Evolutionary conservation across 2,888 invertebrate genomes (phyloP).

Genomic region (Lycia hirtaria): DNA sequence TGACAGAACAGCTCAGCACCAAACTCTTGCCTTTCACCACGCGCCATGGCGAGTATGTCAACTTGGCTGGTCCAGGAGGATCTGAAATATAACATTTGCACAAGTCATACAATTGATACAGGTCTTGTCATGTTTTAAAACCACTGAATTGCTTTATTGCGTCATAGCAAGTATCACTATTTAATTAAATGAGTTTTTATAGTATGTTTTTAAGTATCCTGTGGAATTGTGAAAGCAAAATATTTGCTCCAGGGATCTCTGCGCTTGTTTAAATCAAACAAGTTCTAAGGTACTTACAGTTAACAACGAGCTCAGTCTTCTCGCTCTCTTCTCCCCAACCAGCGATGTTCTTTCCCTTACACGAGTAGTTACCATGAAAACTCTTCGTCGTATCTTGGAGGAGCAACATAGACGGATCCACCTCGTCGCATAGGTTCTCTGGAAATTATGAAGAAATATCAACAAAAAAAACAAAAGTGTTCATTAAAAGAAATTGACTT

Average conservation of each 20-base stretch:
- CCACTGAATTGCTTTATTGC: too few species aligned
- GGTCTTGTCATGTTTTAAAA: too few species aligned
- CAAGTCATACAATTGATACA: too few species aligned
- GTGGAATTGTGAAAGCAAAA: too few species aligned
- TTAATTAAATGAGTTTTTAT: too few species aligned
- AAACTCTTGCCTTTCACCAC: conserved; percentile 94
- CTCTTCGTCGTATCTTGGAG: conserved; percentile 94
- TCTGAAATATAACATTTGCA: conserved; percentile 86
- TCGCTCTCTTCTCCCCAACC: conserved; percentile 94
- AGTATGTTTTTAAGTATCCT: too few species aligned
- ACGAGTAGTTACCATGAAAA: conserved; percentile 97
- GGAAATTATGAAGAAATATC: conserved; percentile 35
- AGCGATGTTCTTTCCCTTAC: conserved; percentile 94
- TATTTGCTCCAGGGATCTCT: too few species aligned
- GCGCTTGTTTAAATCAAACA: too few species aligned
- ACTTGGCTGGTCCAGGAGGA: conserved; percentile 93
- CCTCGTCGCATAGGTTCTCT: conserved; percentile 90
- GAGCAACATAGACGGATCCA: conserved; percentile 94
- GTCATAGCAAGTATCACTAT: too few species aligned
- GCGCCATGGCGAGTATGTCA: conserved; percentile 89
- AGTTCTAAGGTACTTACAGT: conserved; percentile 86
- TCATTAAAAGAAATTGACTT: too few species aligned
- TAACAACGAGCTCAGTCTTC: conserved; percentile 91
- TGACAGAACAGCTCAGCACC: conserved; percentile 93
- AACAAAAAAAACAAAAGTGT: too few species aligned